phyloP scores from a whole-genome alignment of 2,113 vertebrate genomes.

The Oophaga pumilio region DNA sequence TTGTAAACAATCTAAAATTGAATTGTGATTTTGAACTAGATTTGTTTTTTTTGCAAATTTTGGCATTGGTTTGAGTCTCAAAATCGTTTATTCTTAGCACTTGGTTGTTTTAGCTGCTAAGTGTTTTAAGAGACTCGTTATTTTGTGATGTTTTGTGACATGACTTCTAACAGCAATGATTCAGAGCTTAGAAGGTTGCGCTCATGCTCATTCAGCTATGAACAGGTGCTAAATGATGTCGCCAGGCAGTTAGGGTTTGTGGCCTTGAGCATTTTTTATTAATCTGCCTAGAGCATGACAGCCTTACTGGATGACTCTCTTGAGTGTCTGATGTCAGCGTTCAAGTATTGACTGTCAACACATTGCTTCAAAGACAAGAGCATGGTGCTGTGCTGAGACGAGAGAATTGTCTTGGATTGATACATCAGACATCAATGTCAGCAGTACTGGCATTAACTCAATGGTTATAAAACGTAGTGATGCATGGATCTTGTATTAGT shows the following conservation, averaged over 20 bases:
- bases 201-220: constrained; percentile 28
- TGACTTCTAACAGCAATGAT: constrained; percentile 30
- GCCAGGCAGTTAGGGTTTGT: constrained; percentile 11
- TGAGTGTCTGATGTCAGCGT: constrained; percentile 47
- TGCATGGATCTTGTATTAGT: background rate
- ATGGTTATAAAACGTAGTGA: background rate
- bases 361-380: constrained; percentile 39
- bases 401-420: constrained; percentile 28
- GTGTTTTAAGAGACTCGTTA: constrained; percentile 19
- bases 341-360: constrained; percentile 54
- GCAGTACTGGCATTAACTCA: background rate
- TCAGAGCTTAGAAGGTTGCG: constrained; percentile 32
- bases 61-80: background rate
- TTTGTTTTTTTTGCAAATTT: background rate
- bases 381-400: constrained; percentile 10
- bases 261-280: constrained; percentile 44
- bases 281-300: constrained; percentile 51
- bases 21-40: background rate
- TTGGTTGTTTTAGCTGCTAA: constrained; percentile 12
- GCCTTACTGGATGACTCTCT: constrained; percentile 46
- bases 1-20: background rate
- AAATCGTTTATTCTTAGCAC: constrained; percentile 20
- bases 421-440: constrained; percentile 45
- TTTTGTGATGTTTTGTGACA: constrained; percentile 27
- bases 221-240: constrained; percentile 49